Evolutionary conservation across 1,140 invertebrate genomes (phyloP).

Genomic region (Temnothorax nylanderi): DNA sequence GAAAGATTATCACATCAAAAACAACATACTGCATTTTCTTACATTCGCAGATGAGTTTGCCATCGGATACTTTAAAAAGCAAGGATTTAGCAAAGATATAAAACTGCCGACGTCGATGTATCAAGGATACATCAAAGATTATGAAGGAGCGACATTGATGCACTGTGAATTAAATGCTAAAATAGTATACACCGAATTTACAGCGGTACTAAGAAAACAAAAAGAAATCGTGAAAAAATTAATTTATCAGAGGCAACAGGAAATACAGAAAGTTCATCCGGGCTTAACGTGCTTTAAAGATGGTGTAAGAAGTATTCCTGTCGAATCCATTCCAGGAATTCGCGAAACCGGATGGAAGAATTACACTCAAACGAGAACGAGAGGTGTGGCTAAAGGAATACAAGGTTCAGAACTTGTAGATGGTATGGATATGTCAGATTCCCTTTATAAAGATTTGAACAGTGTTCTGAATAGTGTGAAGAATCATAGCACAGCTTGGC

Average conservation of each 20-base stretch:
- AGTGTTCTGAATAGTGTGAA: conserved; percentile 93
- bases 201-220: conserved; percentile 94
- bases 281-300: conserved; percentile 97
- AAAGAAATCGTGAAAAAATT: conserved; percentile 97
- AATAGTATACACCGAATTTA: conserved; percentile 98
- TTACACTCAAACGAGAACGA: conserved; percentile 87
- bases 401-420: conserved; percentile 88
- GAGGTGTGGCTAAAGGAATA: conserved; percentile 86
- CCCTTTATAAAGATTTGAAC: conserved; percentile 90
- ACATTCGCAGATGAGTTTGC: conserved; percentile 99
- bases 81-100: conserved; percentile 99
- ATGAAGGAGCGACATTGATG: conserved; percentile 99
- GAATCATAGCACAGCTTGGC: conserved; percentile 95
- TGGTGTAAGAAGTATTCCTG: conserved; percentile 93
- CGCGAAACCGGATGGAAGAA: conserved; percentile 92
- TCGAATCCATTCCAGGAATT: conserved; percentile 95
- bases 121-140: conserved; percentile 98
- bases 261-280: conserved; percentile 93
- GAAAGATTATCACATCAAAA: conserved; percentile 98
- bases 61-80: conserved; percentile 99
- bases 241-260: conserved; percentile 94
- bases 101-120: conserved; percentile 91
- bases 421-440: conserved; percentile 89
- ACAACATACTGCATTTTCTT: conserved; percentile 96
- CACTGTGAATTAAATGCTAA: conserved; percentile 97